A percentile compares a stretch with the other conserved stretches of the same genome.
These are phyloP conservation scores for Leucophora obtusa DNA, from an alignment of 2,888 invertebrate genomes.

Conservation along the genomic window DNA sequence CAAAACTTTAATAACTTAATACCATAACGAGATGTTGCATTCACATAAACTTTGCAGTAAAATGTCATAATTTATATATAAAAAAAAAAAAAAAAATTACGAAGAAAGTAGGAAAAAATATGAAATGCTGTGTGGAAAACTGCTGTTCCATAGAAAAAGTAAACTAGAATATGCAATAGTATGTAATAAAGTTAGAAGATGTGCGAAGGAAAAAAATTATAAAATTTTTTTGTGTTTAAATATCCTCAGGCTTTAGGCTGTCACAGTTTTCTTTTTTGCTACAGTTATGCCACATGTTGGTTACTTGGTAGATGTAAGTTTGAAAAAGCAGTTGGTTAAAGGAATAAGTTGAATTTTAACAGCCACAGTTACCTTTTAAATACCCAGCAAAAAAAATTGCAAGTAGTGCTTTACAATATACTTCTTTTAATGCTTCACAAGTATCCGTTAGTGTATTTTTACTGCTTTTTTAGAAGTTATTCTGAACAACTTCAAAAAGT, in stretches of 20 bases:
- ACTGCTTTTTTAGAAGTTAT: no score
- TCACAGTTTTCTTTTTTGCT: conserved; percentile 72
- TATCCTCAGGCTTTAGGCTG: conserved; percentile 76
- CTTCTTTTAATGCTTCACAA: no score
- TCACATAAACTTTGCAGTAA: conserved; percentile 64
- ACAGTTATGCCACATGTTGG: conserved; percentile 61
- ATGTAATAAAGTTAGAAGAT: conserved; percentile 47
- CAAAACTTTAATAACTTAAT: conserved; percentile 64
- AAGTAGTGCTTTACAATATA: no score
- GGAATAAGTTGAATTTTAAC: not conserved
- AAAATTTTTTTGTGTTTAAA: conserved; percentile 69
- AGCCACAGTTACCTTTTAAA: no score
- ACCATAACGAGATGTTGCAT: conserved; percentile 63
- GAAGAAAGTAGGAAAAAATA: conserved; percentile 6
- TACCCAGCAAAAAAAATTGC: no score
- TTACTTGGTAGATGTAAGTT: conserved; percentile 65
- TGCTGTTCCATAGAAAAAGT: not conserved
- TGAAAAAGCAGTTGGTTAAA: conserved; percentile 33
- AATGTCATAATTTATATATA: conserved; percentile 67
- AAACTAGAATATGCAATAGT: conserved; percentile 36
- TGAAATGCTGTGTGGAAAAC: conserved; percentile 10
- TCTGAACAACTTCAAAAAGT: no score
- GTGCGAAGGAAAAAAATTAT: conserved; percentile 32
- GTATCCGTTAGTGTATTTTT: no score
- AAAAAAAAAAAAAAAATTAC: no score